Conservation (phyloP, 2,888 invertebrate genomes). For the Saturnia japonica region DNA sequence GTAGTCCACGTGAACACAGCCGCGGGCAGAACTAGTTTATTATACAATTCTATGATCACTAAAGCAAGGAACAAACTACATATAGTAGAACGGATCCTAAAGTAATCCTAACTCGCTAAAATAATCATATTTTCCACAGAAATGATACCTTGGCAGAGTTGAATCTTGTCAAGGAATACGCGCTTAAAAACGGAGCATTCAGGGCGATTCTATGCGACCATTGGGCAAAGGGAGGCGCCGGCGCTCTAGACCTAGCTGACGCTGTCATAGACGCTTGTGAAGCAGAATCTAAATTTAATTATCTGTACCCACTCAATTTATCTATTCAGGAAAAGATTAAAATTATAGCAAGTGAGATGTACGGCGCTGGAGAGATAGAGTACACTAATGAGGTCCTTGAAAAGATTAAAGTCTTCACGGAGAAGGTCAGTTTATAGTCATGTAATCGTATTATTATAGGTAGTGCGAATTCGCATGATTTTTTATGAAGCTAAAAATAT, state of each 20-base stretch:
- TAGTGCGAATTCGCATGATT: background rate
- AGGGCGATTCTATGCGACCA: constrained; percentile 94
- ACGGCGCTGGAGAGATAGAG: constrained; percentile 95
- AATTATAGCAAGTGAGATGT: constrained; percentile 95
- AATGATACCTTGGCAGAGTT: constrained; percentile 94
- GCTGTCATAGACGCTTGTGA: constrained; percentile 92
- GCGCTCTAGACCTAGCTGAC: constrained; percentile 92
- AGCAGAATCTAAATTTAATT: constrained; percentile 82
- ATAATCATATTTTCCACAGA: constrained; percentile 67
- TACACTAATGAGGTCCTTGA: constrained; percentile 87
- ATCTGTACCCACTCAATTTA: constrained; percentile 86
- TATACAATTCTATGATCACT: background rate
- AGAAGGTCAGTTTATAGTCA: constrained; percentile 81
- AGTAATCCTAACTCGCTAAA: background rate
- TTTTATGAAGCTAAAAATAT: too few relatives aligned
- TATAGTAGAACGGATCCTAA: background rate
- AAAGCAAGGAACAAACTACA: background rate
- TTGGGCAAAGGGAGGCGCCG: constrained; percentile 95
- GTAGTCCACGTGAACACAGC: too few relatives aligned
- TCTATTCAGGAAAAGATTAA: constrained; percentile 93
- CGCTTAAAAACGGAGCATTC: constrained; percentile 90
- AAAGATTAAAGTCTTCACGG: constrained; percentile 86
- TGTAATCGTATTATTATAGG: background rate
- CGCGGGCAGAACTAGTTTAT: too few relatives aligned
- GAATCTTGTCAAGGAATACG: constrained; percentile 87